Evolutionary conservation across 2,113 vertebrate genomes (phyloP), one percentile per base, ranked within the genome.

Genomic region (Gadus chalcogrammus): DNA sequence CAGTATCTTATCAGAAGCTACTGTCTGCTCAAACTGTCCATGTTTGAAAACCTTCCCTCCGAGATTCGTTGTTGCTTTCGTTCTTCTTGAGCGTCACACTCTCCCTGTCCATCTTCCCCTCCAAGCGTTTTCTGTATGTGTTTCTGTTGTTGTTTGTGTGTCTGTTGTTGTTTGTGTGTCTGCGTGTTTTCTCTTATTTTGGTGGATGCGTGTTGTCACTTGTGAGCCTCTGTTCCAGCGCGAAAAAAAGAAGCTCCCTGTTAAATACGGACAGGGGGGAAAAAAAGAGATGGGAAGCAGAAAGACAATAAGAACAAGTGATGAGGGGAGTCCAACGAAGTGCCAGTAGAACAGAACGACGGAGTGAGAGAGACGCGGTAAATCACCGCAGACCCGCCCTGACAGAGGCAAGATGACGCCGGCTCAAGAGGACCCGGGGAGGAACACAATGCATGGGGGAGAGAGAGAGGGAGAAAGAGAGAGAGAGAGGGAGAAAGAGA

Each of bases 21-120:
- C 31, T 60, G 68, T 68, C 35, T 63, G 65, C 31, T 31, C 55
- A 56, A 73, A 28, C 17, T 69, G 55, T 52, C 38, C 42, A 42
- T 24, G 48, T n/a, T 20, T 60, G n/a, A 15, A 35, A 27, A 60
- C 16, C 58, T 60, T 58, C 53, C 42, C 24, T 0, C 1, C 1
- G 6, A 42, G 13, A 12, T 15, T 31, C 7, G 7, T 20, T 42
- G 0, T 38, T 65, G 12, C 64, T 61, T 64, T 31, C 24, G 27
- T 24, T 11, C 59, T 61, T 55, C 27, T n/a, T 62, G 15, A 1
- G 58, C 9, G 55, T 20, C 59, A 15, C 52, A 15, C 53, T 17
- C 61, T 48, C 22, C 20, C 24, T 27, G 58, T 8, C 31, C 63
- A 61, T 24, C 74, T 75, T 48, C 65, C 58, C 35, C 18, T 56